Percentiles rank a stretch among this genome's conserved stretches.
phyloP scores from a whole-genome alignment of 1,140 invertebrate species.

The Drosophila watanabei region DNA sequence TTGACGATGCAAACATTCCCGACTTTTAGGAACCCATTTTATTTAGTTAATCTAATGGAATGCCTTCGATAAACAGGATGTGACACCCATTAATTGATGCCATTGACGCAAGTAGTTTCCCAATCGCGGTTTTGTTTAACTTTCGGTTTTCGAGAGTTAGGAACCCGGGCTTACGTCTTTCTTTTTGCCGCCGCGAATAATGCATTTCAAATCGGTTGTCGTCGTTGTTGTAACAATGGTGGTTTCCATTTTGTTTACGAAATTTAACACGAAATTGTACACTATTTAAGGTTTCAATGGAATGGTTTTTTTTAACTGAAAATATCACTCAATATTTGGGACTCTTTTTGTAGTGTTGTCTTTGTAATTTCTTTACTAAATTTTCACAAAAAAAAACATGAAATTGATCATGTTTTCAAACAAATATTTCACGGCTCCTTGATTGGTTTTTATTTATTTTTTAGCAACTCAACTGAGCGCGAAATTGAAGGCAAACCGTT shows the following conservation, averaged over 20 bases:
- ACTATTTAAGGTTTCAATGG: neutral
- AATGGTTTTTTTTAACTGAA: neutral
- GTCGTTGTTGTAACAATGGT: conserved; percentile 71
- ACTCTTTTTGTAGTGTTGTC: neutral
- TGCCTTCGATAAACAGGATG: conserved; percentile 64
- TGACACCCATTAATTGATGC: conserved; percentile 52
- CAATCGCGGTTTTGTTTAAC: conserved; percentile 26
- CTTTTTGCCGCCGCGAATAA: conserved; percentile 52
- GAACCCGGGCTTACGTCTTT: conserved; percentile 60
- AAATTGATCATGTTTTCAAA: conserved; percentile 11
- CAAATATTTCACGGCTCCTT: conserved; percentile 23
- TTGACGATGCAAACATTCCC: conserved; percentile 30
- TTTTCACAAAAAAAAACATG: neutral
- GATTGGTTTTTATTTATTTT: neutral
- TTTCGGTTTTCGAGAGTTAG: conserved; percentile 6
- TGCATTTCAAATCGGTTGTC: conserved; percentile 54
- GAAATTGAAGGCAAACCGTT: conserved; percentile 52
- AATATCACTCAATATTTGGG: conserved; percentile 3
- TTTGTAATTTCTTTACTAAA: neutral
- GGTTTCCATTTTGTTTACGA: conserved; percentile 56
- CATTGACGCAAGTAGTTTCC: conserved; percentile 60
- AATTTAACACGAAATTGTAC: conserved; percentile 13
- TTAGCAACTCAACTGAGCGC: conserved; percentile 25
- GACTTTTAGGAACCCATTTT: conserved; percentile 13
- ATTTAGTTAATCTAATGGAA: conserved; percentile 49